Evolutionary conservation across 2,888 invertebrate species (phyloP), one percentile per base, ranked within the genome.

Genomic region (Ellobium chinense): DNA sequence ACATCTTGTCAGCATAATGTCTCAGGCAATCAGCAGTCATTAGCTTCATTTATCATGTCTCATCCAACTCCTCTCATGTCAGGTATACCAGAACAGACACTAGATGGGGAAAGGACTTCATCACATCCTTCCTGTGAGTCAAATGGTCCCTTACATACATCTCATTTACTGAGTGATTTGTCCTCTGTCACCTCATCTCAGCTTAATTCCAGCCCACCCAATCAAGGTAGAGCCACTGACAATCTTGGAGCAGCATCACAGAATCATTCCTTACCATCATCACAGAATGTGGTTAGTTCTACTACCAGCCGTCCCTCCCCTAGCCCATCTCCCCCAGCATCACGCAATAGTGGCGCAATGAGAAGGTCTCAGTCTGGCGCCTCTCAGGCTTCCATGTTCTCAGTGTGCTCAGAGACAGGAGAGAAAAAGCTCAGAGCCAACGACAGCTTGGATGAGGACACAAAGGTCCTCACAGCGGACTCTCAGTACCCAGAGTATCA

Each of bases 361-460:
- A 79, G 78, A 31, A 66, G 88, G 31, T 87, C 88, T 24, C 86
- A 86, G 27, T 89, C 89, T 4, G 65, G 84, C 21, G 80, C 69
- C 14, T 86, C 86, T 0, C 85, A 86, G 58, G 82, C 83, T 14
- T 88, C 88, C 58, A 78, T 83, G 34, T 84, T 87, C 37, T 88
- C 88, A 14, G 87, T 89, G 5, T 90, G 89, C 77, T 88, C 89
- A 18, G 89, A 89, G 78, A 88, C 88, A 3, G 88, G 89, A 21
- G 88, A 89, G 72, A 85, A 85, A 63, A 84, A 83, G 56, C 65
- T 82, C 27, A 79, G 65, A 66, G 27, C 31, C 73, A 54, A 58
- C 58, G 31, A 78, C 54, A 58, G 39, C 65, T 36, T 63, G 78
- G 9, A 78, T 34, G 31, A 27, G 46, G 21, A 75, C 56, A 46